phyloP scores from a whole-genome alignment of 2,797 vertebrate genomes.

The Apodemus agrarius region DNA sequence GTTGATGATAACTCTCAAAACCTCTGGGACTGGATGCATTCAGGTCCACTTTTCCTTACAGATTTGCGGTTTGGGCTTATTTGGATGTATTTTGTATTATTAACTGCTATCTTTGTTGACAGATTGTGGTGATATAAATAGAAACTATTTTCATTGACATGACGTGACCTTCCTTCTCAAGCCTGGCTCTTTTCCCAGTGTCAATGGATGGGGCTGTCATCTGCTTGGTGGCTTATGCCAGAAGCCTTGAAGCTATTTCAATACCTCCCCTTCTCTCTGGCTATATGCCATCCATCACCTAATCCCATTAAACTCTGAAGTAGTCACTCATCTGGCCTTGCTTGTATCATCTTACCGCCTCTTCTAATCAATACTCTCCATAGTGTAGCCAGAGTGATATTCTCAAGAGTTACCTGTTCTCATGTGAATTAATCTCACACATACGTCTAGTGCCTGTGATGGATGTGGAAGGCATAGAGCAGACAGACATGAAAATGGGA shows the following conservation, averaged over 20 bases:
- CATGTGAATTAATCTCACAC: neutral
- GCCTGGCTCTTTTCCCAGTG: conserved; percentile 61
- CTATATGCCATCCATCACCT: conserved; percentile 5
- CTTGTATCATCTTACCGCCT: neutral
- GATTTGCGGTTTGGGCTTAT: conserved; percentile 28
- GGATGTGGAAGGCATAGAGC: neutral
- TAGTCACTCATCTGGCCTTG: neutral
- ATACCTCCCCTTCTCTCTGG: neutral
- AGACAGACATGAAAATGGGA: conserved; percentile 27
- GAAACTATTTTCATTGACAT: conserved; percentile 63
- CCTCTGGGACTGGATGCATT: neutral
- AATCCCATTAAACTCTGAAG: conserved; percentile 11
- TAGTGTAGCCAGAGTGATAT: neutral
- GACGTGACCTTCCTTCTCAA: conserved; percentile 66
- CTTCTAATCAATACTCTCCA: neutral
- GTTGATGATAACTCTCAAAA: neutral
- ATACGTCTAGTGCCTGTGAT: neutral
- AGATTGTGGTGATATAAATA: conserved; percentile 70
- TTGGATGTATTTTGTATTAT: conserved; percentile 58
- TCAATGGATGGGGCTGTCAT: conserved; percentile 68
- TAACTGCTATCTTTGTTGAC: conserved; percentile 24
- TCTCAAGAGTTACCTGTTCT: conserved; percentile 4
- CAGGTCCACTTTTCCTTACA: neutral
- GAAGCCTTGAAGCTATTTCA: conserved; percentile 16
- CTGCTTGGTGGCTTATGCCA: conserved; percentile 59